Base-by-base conservation (phyloP, 2,888 invertebrate species). In the Chrysomela aeneicollis region DNA sequence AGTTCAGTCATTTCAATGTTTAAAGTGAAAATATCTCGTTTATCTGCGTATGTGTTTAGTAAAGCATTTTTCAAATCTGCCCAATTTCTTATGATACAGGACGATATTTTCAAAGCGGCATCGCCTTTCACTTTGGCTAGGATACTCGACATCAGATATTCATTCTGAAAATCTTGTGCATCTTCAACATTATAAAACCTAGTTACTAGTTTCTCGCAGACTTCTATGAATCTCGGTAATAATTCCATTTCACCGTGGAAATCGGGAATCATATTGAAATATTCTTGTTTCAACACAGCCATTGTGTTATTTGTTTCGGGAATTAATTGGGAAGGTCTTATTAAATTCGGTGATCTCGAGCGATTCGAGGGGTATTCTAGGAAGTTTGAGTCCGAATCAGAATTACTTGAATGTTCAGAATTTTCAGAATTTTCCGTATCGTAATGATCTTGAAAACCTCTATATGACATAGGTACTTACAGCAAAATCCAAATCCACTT, bases 1-100 rank as follows among this genome's bases (percentile, higher is more conserved):
- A 69, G 18, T 53, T 63, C 63, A 12, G 61, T 59, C 15, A 70
- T 60, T 61, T 70, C 70, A 19, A 66, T 59, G 37, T 37, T 52
- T 17, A 69, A 49, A 10, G 61, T 70, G 47, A 50, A 66, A 37
- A 57, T 42, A 61, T 70, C 64, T 9, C 64, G 18, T 69, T 67
- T 61, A 55, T 64, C 67, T 17, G 61, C 54, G 47, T 68, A 70
- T 30, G 57, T 60, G 51, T 65, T 69, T 30, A 64, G 12, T 26
- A 70, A 21, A 5, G 68, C 66, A 1, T 4, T 30, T 63, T 66
- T 69, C 49, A 69, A 53, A 58, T 69, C 69, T 51, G 26, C 26
- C 26, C 26, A 26, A 6, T 26, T 26, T 26, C 6, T 6, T 6
- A 26, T 26, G 26, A 5, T 6, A 26, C 6, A 26, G 3, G 26